Evolutionary conservation across 2,888 invertebrate species (phyloP).

Genomic region (Carcina quercana): DNA sequence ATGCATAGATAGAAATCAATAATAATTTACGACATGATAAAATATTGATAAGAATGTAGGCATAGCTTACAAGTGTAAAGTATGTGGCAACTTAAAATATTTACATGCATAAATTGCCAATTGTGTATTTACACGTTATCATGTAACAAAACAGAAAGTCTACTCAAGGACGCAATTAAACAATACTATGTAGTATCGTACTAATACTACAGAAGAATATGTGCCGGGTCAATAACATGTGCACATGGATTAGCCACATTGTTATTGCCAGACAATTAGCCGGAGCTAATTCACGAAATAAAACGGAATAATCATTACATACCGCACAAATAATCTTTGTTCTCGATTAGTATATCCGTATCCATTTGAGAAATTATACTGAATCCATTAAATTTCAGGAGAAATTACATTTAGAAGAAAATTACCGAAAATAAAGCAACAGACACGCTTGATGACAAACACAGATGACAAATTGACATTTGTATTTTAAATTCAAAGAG

Average conservation of each 20-base stretch:
- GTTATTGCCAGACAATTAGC: slow-evolving; percentile 29
- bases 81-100: no score
- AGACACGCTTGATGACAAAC: no score
- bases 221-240: slow-evolving; percentile 32
- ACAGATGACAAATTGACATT: no score
- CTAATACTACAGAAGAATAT: slow-evolving; percentile 10
- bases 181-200: slow-evolving; percentile 18
- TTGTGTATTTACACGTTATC: not conserved
- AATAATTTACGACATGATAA: no score
- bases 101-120: no score
- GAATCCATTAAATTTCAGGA: slow-evolving; percentile 15
- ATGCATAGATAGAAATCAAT: no score
- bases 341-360: slow-evolving; percentile 49
- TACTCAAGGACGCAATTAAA: slow-evolving; percentile 30
- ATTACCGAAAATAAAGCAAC: no score
- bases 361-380: slow-evolving; percentile 51
- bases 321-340: slow-evolving; percentile 56
- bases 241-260: slow-evolving; percentile 23
- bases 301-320: slow-evolving; percentile 23
- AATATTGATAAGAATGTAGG: no score
- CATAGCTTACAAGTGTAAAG: no score
- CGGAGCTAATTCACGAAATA: slow-evolving; percentile 20
- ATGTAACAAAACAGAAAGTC: slow-evolving; percentile 29
- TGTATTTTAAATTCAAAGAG: no score
- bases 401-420: no score